Evolutionary conservation across 2,888 invertebrate species (phyloP).

Genomic region (Punctoribates punctum): DNA sequence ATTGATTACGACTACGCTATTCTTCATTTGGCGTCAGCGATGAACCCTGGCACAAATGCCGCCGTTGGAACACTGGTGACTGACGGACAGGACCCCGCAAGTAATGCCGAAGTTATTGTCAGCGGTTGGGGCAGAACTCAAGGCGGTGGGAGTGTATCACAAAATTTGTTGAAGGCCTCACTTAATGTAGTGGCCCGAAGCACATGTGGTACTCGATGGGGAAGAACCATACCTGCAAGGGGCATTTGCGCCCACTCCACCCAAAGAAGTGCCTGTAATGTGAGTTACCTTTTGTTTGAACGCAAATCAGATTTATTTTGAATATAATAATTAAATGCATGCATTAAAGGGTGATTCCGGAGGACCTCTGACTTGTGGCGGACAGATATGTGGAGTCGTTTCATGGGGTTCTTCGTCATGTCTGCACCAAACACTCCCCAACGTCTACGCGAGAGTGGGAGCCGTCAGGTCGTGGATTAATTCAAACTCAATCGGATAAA

Average conservation of each 20-base stretch:
- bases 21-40: neutral
- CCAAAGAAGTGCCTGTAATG: constrained; percentile 8
- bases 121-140: constrained; percentile 30
- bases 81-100: neutral
- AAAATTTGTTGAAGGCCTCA: neutral
- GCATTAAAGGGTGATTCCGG: constrained; percentile 8
- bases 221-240: constrained; percentile 8
- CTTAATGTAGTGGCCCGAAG: neutral
- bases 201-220: constrained; percentile 14
- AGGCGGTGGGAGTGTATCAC: neutral
- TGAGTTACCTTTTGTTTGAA: neutral
- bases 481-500: neutral
- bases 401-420: constrained; percentile 33
- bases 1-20: constrained; percentile 39
- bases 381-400: constrained; percentile 7
- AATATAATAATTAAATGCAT: neutral
- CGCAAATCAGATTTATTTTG: neutral
- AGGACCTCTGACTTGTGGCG: constrained; percentile 22
- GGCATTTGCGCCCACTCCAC: constrained; percentile 27
- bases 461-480: constrained; percentile 22
- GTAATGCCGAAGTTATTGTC: neutral
- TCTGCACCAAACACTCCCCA: neutral
- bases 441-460: constrained; percentile 19
- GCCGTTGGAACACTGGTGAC: neutral
- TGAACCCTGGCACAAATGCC: constrained; percentile 31